Evolutionary conservation across 1,140 invertebrate species (phyloP), one percentile per base, ranked within the genome.

Genomic region (Drosophila chauvacae): DNA sequence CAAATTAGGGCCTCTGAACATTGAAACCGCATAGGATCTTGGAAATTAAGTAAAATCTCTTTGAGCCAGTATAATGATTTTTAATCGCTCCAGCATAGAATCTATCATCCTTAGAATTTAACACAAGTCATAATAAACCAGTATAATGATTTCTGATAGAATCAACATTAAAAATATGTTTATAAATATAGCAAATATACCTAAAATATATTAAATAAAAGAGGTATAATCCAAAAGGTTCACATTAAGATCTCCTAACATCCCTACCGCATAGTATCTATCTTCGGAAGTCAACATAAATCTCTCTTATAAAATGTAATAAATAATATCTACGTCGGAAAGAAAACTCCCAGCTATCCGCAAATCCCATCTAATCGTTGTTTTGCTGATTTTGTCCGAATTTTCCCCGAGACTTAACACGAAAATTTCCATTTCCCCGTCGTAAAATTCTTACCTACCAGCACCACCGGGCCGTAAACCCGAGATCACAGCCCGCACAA

Each of bases 401-500:
- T 35, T 53, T 53, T 30, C 30, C 28, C 13, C 6, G 7, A 13
- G 2, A 4, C 26, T 18, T 7, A 7, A 18, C n/a, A 33, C n/a
- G 11, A 23, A 55, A 23, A 39, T 23, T 23, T 35, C 33, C 20
- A 23, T 55, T 53, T 18, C 3, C 1, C 7, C 18, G 30, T 35
- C 18, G 18, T 53, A 37, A 53, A 53, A 55, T 39, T 10, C 7
- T 35, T 55, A 55, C 53, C 53, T 55, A 39, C 41, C n/a, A 18
- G 7, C 41, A 44, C 4, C 42, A 44, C 18, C 41, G 3, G 13
- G 13, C 28, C 9, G 33, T 30, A 39, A n/a, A 23, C 14, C 53
- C 33, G 4, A 23, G 51, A 55, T 55, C 51, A 23, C 35, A 51
- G 42, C 53, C 62, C 62, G 62, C 45, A 56, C 37, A 59, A 59